Evolutionary conservation across 2,797 vertebrate species (phyloP), one percentile per base, ranked within the genome.

Genomic region (Tolypeutes matacus): DNA sequence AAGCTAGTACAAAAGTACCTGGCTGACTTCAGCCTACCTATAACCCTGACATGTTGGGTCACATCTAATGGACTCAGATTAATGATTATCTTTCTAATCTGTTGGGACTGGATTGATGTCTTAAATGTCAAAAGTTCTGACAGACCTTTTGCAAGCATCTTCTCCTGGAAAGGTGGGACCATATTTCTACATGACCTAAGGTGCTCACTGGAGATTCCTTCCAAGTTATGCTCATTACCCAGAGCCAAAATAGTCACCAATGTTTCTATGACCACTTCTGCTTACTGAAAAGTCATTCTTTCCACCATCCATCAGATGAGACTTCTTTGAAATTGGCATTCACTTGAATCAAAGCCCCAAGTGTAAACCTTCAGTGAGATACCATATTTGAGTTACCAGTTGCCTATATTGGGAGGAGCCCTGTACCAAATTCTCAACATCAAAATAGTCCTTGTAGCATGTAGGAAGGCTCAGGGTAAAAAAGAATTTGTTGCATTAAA

Each of bases 281-380:
- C 23, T 94, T 39, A 72, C 51, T 83, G 29, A 91, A 94, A 96
- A 85, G 53, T 15, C 36, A 82, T 21, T 17, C 29, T 14, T 88
- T 89, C 76, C 29, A 86, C 31, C 53, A 62, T 31, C 34, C 23
- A 56, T 10, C 46, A 82, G 64, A 82, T 75, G 80, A 82, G 69
- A 67, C 42, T 80, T 0, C 51, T 86, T 64, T 73, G 69, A 77
- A 96, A 69, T 1, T 29, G 31, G 3, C 17, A 81, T 53, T 75
- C 56, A 34, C n/a, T 53, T 81, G 34, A 82, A 25, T 82, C 34
- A 69, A 46, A 77, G 27, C 0, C 5, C 1, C 64, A 13, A 10
- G 20, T 90, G 60, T 90, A 90, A 58, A 93, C 27, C 18, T 3
- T 46, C 29, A 84, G 46, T 84, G 39, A 73, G 58, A 29, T 13